These are phyloP conservation scores for Cephalopterus ornatus DNA, from an alignment of 2,113 vertebrate genomes.

Conservation along the genomic window DNA sequence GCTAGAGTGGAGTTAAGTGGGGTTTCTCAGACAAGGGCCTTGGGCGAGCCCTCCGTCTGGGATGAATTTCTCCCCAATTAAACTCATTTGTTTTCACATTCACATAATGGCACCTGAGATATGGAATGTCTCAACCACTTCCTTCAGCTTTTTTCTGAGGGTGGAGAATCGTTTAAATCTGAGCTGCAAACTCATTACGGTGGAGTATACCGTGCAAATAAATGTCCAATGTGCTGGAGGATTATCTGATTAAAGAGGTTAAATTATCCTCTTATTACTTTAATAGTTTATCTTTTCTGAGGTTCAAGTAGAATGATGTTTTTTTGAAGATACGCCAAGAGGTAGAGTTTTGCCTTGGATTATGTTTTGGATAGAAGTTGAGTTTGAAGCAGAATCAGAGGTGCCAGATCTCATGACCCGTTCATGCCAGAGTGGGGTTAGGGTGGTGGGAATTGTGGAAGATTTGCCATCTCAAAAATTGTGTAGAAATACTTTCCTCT, in stretches of 20 bases:
- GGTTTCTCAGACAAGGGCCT: slow-evolving; percentile 63
- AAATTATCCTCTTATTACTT: slow-evolving; percentile 70
- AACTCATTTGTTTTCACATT: slow-evolving; percentile 67
- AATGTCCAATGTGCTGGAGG: slow-evolving; percentile 65
- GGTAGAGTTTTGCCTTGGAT: slow-evolving; percentile 46
- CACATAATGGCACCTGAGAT: slow-evolving; percentile 70
- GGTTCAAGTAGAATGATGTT: slow-evolving; percentile 63
- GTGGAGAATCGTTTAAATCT: slow-evolving; percentile 56
- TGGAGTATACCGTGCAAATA: slow-evolving; percentile 28
- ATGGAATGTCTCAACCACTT: slow-evolving; percentile 71
- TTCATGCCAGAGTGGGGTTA: neutral
- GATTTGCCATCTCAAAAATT: neutral
- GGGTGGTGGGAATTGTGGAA: neutral
- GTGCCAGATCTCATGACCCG: slow-evolving; percentile 36
- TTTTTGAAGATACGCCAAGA: slow-evolving; percentile 53
- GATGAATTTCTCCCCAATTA: slow-evolving; percentile 71
- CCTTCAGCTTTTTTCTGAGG: slow-evolving; percentile 64
- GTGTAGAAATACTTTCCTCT: neutral
- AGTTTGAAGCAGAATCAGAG: neutral
- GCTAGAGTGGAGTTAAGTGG: slow-evolving; percentile 5
- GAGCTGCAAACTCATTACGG: slow-evolving; percentile 53
- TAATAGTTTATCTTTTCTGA: slow-evolving; percentile 72
- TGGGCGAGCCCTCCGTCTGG: slow-evolving; percentile 63
- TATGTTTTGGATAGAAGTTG: neutral
- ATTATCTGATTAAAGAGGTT: slow-evolving; percentile 72